A percentile compares a stretch with the other conserved stretches of the same genome.
Conservation (phyloP, 2,113 vertebrate species). For the Seriola aureovittata region DNA sequence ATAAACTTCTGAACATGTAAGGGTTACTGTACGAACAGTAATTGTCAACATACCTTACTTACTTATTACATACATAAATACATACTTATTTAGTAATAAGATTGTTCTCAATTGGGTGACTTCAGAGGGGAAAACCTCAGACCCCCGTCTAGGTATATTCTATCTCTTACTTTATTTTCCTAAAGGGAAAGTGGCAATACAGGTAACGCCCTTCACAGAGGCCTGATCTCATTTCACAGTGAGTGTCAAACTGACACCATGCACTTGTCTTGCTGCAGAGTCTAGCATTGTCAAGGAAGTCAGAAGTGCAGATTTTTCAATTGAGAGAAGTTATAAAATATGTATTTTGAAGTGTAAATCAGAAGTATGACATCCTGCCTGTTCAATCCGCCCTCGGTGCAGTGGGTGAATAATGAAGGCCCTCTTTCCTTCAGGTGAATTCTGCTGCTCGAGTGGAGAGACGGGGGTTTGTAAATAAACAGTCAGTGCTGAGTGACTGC, state of each 20-base stretch:
- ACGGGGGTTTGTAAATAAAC: constrained; percentile 12
- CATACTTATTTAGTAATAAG: neutral
- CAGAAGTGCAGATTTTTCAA: neutral
- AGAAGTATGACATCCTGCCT: constrained; percentile 5
- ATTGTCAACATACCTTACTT: neutral
- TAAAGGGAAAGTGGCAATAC: constrained; percentile 24
- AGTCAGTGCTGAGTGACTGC: constrained; percentile 13
- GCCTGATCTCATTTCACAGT: constrained; percentile 39
- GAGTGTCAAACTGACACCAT: constrained; percentile 14
- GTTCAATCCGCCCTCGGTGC: neutral
- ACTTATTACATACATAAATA: no score
- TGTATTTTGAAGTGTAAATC: constrained; percentile 14
- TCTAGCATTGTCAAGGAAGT: neutral
- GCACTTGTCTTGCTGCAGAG: neutral
- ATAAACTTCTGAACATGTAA: no score
- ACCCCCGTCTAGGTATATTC: constrained; percentile 28
- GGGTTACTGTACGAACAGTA: neutral
- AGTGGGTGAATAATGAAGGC: constrained; percentile 3
- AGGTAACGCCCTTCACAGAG: constrained; percentile 27
- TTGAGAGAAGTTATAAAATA: neutral
- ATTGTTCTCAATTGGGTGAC: neutral
- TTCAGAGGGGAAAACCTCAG: constrained; percentile 16
- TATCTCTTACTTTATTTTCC: constrained; percentile 41
- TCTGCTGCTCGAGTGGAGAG: neutral
- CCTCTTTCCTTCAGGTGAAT: constrained; percentile 18